phyloP scores from a whole-genome alignment of 2,113 vertebrate species.

The Strix aluco region DNA sequence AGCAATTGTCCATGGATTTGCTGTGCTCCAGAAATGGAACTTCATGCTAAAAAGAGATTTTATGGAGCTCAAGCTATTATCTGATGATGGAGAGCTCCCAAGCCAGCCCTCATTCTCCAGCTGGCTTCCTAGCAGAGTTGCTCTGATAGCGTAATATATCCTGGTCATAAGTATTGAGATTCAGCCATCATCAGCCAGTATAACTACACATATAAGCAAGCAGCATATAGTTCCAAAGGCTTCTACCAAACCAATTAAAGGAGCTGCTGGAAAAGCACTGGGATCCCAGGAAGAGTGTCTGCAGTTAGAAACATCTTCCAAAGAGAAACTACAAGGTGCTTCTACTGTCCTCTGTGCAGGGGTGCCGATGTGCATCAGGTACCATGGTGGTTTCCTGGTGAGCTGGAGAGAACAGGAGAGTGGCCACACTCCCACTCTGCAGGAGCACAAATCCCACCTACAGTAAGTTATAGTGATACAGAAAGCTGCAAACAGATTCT shows the following conservation, averaged over 20 bases:
- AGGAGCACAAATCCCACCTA: not conserved
- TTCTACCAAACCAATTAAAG: not conserved
- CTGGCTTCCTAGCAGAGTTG: slow-evolving; percentile 34
- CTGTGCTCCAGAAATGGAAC: slow-evolving; percentile 54
- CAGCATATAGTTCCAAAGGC: not conserved
- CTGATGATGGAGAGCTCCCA: slow-evolving; percentile 58
- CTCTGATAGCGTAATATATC: slow-evolving; percentile 37
- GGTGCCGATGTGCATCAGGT: not conserved
- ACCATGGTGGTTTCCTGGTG: not conserved
- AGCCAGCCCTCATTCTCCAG: slow-evolving; percentile 49
- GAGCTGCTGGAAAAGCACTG: not conserved
- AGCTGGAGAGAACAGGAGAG: not conserved
- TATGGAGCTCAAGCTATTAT: slow-evolving; percentile 51
- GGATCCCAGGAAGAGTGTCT: not conserved
- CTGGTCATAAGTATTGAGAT: slow-evolving; percentile 25
- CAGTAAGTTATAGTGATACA: not conserved
- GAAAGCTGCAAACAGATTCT: not conserved
- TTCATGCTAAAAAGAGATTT: slow-evolving; percentile 57
- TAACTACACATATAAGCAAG: not conserved
- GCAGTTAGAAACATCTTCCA: not conserved
- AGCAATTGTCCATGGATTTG: slow-evolving; percentile 59
- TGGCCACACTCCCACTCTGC: not conserved
- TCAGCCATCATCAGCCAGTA: not conserved
- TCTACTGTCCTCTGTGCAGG: not conserved
- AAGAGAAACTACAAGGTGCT: not conserved